These are phyloP conservation scores for Epistrophella euchroma DNA, from an alignment of 2,888 invertebrate species.

Conservation along the genomic window DNA sequence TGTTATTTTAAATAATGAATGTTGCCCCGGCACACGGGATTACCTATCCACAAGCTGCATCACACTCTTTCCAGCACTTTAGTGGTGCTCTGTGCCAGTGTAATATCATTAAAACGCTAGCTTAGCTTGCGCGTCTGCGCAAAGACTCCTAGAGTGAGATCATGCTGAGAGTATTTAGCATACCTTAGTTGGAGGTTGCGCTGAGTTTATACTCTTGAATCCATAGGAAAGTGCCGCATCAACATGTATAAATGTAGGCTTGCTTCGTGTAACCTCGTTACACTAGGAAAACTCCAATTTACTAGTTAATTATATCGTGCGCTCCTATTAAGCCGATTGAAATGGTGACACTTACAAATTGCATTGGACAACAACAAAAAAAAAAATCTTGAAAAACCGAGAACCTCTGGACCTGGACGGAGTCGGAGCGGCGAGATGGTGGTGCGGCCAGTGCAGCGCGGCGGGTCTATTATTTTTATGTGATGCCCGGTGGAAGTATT, in stretches of 20 bases:
- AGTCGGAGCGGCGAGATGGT: background rate
- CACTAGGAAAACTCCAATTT: conserved; percentile 74
- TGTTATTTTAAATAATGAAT: conserved; percentile 75
- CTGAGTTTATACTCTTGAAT: conserved; percentile 22
- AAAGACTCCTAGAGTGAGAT: conserved; percentile 61
- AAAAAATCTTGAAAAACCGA: conserved; percentile 19
- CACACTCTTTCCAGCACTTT: conserved; percentile 61
- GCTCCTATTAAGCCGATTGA: conserved; percentile 75
- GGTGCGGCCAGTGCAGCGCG: conserved; percentile 9
- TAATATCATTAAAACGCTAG: conserved; percentile 37
- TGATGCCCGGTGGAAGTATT: conserved; percentile 54
- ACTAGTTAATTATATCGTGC: conserved; percentile 76
- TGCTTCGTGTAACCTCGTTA: conserved; percentile 70
- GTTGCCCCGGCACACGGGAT: conserved; percentile 52
- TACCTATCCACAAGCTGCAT: conserved; percentile 50
- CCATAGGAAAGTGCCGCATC: conserved; percentile 38
- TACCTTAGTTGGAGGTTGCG: conserved; percentile 42
- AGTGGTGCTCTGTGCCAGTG: conserved; percentile 33
- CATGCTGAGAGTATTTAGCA: conserved; percentile 74
- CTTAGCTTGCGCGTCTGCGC: conserved; percentile 19
- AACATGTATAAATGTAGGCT: conserved; percentile 13
- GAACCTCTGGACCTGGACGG: conserved; percentile 3
- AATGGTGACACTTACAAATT: conserved; percentile 76
- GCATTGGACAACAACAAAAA: conserved; percentile 25
- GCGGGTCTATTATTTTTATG: conserved; percentile 40